Evolutionary conservation across 2,888 invertebrate genomes (phyloP).

Genomic region (Ashinkailepas kermadecensis): DNA sequence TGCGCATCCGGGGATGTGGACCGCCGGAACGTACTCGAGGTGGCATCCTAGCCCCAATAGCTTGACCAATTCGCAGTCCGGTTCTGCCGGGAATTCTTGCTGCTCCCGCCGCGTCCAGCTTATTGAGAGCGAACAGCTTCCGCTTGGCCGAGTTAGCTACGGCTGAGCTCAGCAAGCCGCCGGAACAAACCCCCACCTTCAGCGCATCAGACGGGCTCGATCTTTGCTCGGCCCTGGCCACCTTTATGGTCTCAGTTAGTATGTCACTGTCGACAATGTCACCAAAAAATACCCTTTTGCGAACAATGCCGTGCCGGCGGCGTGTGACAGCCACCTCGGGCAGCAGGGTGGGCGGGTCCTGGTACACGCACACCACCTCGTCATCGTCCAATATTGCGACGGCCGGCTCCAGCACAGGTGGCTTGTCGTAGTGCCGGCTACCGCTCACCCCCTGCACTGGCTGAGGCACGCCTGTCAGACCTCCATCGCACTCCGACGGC

Average conservation of each 20-base stretch:
- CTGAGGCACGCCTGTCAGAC: no score
- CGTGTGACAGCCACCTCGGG: not conserved
- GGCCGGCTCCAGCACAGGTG: not conserved
- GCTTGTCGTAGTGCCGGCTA: not conserved
- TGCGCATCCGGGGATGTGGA: not conserved
- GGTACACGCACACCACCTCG: not conserved
- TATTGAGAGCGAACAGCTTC: not conserved
- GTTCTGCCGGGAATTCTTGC: not conserved
- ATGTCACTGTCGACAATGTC: not conserved
- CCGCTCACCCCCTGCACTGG: no score
- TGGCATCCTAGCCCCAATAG: not conserved
- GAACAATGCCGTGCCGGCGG: not conserved
- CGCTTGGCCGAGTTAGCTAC: not conserved
- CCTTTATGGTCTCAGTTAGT: not conserved
- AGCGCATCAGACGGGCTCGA: no score
- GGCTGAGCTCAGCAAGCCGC: not conserved
- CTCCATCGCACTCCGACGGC: no score
- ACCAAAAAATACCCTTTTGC: not conserved
- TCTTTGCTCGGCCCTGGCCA: not conserved
- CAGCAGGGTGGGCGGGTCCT: not conserved
- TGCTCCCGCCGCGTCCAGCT: not conserved
- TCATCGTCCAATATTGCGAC: not conserved
- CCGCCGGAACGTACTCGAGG: not conserved
- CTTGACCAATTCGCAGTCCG: not conserved
- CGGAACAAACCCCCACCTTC: no score